Evolutionary conservation across 2,797 vertebrate genomes (phyloP).

Genomic region (Nannoperca australis): DNA sequence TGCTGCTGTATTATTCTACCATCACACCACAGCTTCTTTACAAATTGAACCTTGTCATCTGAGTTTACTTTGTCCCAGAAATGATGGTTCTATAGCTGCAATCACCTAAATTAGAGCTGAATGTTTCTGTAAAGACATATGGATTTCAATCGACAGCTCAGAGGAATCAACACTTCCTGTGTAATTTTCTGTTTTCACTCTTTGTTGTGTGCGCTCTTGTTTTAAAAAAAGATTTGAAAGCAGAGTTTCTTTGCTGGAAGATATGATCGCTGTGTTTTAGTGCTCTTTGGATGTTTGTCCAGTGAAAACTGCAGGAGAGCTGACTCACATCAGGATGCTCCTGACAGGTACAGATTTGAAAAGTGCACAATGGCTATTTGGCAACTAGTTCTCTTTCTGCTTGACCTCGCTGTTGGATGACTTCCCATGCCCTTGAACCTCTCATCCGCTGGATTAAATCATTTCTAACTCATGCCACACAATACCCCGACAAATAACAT

Average conservation of each 20-base stretch:
- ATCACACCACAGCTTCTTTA: not conserved
- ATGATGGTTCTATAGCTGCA: slow-evolving; percentile 1
- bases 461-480: slow-evolving; percentile 1
- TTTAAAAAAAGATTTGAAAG: not conserved
- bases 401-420: slow-evolving; percentile 36
- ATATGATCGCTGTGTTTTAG: slow-evolving; percentile 6
- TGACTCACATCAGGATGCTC: slow-evolving; percentile 20
- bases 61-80: slow-evolving; percentile 3
- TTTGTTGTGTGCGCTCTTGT: not conserved
- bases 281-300: slow-evolving; percentile 2
- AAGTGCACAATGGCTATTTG: slow-evolving; percentile 34
- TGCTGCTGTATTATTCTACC: not conserved
- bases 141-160: not conserved
- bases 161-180: not conserved
- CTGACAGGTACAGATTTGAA: slow-evolving; percentile 46
- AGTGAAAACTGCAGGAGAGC: slow-evolving; percentile 13
- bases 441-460: not conserved
- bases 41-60: not conserved
- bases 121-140: slow-evolving; percentile 4
- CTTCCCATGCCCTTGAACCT: slow-evolving; percentile 15
- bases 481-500: slow-evolving; percentile 11
- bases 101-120: slow-evolving; percentile 30
- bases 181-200: not conserved
- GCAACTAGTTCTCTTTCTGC: slow-evolving; percentile 14
- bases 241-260: slow-evolving; percentile 2